phyloP scores from a whole-genome alignment of 2,888 invertebrate species.

The Malachius bipustulatus region DNA sequence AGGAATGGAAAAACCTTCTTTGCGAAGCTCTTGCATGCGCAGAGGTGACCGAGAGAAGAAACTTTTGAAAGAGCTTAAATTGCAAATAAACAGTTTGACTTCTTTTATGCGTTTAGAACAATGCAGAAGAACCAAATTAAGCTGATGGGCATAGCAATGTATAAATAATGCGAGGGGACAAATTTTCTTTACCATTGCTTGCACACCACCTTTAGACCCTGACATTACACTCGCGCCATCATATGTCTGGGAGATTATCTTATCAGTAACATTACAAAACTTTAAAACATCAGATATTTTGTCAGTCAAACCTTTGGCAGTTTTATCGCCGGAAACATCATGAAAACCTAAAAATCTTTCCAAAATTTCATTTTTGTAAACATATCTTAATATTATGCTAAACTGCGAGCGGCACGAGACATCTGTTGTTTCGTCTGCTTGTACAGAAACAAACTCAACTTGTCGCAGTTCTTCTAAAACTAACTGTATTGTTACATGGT shows the following conservation, averaged over 20 bases:
- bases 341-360: conserved; percentile 21
- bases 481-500: no score
- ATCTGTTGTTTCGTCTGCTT: conserved; percentile 21
- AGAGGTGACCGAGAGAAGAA: no score
- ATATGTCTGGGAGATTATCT: conserved; percentile 24
- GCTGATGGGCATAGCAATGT: conserved; percentile 22
- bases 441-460: conserved; percentile 12
- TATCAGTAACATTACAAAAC: conserved; percentile 11
- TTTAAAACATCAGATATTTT: conserved; percentile 11
- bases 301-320: no score
- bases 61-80: conserved; percentile 13
- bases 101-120: conserved; percentile 12
- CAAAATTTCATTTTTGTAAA: conserved; percentile 13
- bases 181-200: conserved; percentile 18
- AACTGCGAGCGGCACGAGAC: no score
- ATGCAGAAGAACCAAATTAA: conserved; percentile 19
- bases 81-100: conserved; percentile 19
- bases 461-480: no score
- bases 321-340: no score
- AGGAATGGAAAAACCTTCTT: no score
- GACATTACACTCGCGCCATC: conserved; percentile 24
- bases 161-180: conserved; percentile 18
- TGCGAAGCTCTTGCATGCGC: no score
- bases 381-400: conserved; percentile 20
- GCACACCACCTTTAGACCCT: conserved; percentile 20